Conservation (phyloP, 53 echinoderm and acorn worm genomes). For the Hippasteria phrygiana region DNA sequence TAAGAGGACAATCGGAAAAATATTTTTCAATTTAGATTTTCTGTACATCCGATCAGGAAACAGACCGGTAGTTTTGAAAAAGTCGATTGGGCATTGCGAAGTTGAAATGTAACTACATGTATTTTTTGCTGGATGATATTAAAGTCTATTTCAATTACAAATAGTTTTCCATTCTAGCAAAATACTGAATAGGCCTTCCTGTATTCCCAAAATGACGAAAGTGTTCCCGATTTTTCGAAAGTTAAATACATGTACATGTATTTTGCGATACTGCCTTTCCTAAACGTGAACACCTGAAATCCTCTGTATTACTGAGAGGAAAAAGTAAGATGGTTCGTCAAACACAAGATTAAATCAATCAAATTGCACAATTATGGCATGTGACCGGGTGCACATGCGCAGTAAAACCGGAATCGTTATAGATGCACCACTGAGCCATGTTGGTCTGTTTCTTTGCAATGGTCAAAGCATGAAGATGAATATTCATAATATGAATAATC, state of each 20-base stretch:
- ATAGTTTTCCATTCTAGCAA: too few relatives aligned
- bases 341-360: not conserved
- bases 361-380: constrained; percentile 33
- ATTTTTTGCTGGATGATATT: too few relatives aligned
- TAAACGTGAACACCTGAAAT: too few relatives aligned
- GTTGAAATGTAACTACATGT: too few relatives aligned
- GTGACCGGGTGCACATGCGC: not conserved
- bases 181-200: too few relatives aligned
- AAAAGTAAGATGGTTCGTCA: not conserved
- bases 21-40: constrained; percentile 5
- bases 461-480: not conserved
- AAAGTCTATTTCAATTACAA: too few relatives aligned
- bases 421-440: too few relatives aligned
- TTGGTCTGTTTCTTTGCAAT: not conserved
- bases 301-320: not conserved
- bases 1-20: constrained; percentile 2
- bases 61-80: not conserved
- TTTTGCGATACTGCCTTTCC: too few relatives aligned
- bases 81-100: not conserved
- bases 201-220: too few relatives aligned
- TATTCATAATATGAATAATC: not conserved
- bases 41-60: constrained; percentile 20
- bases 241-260: too few relatives aligned
- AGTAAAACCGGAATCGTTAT: not conserved
- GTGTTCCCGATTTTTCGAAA: too few relatives aligned